Evolutionary conservation across 2,888 invertebrate genomes (phyloP), one percentile per base, ranked within the genome.

Genomic region (Druceiella hillmani): DNA sequence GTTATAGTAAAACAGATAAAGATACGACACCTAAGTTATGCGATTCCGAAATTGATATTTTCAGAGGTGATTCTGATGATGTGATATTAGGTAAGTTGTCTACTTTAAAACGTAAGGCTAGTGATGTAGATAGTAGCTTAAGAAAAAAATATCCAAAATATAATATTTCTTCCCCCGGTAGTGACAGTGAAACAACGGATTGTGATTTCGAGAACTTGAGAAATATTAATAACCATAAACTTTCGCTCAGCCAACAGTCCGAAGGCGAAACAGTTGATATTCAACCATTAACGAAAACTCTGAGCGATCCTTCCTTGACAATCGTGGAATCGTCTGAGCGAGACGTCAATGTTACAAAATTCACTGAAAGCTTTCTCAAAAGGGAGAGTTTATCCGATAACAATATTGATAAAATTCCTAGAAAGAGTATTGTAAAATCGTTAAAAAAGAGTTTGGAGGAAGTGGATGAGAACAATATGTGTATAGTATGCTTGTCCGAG

Each of bases 401-500:
- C 31, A 22, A 26, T 12, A 33, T 33, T 27, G 38, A 33, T 33
- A 22, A 26, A 11, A 33, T 33, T 9, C 14, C 57, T 2, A 56
- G 60, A 41, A 59, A 56, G 26, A 51, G 56, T 1, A 51, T 62
- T 40, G 51, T 55, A 0, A 55, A 58, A 16, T 52, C 51, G 11
- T 37, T 58, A 4, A 60, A 59, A 36, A 58, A 59, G 25, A 61
- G 56, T 22, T 32, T 58, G n/a, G 58, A 57, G 3, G 45, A 28
- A 24, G 32, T 44, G 43, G 1, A 59, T 51, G 53, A 58, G 13
- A 61, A 62, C 31, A 55, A 62, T 42, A 42, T 72, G 52, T 84
- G 84, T 52, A 75, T 81, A 15, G 67, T 78, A 11, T 84, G 83
- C 52, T 68, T 73, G 15, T 57, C 62, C 1, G 73, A 71, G 32